Conservation (phyloP, 1,140 invertebrate genomes). For the Hylaeus anthracinus region DNA sequence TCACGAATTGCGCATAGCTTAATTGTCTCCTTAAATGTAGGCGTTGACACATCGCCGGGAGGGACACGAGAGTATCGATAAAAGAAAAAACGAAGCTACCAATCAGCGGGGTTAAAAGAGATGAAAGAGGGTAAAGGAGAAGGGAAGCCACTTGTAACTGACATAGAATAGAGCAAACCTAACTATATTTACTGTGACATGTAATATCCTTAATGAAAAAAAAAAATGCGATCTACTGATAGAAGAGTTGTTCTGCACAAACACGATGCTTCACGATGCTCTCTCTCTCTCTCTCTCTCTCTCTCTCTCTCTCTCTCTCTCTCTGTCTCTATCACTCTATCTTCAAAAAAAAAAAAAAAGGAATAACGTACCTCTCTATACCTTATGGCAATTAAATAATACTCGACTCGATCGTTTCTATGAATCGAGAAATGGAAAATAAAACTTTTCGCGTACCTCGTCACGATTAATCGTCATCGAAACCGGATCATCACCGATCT, state of each 20-base stretch:
- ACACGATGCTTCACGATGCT: constrained; percentile 77
- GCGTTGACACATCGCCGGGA: constrained; percentile 67
- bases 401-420: constrained; percentile 32
- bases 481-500: constrained; percentile 38
- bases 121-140: constrained; percentile 37
- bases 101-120: constrained; percentile 1
- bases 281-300: constrained; percentile 61
- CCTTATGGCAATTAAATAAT: constrained; percentile 48
- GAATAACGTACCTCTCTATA: constrained; percentile 53
- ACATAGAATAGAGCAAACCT: constrained; percentile 74
- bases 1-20: constrained; percentile 65
- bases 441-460: constrained; percentile 26
- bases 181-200: constrained; percentile 79
- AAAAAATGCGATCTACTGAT: constrained; percentile 68
- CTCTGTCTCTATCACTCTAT: constrained; percentile 45
- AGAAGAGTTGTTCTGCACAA: constrained; percentile 78
- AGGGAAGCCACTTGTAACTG: constrained; percentile 67
- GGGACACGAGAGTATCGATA: constrained; percentile 22
- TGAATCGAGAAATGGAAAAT: neutral
- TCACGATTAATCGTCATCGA: constrained; percentile 37
- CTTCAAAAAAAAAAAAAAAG: constrained; percentile 22
- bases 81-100: constrained; percentile 11
- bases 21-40: constrained; percentile 74
- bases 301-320: constrained; percentile 42
- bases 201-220: constrained; percentile 74